Evolutionary conservation across 1,140 invertebrate species (phyloP).

Genomic region (Lepidurus apus): DNA sequence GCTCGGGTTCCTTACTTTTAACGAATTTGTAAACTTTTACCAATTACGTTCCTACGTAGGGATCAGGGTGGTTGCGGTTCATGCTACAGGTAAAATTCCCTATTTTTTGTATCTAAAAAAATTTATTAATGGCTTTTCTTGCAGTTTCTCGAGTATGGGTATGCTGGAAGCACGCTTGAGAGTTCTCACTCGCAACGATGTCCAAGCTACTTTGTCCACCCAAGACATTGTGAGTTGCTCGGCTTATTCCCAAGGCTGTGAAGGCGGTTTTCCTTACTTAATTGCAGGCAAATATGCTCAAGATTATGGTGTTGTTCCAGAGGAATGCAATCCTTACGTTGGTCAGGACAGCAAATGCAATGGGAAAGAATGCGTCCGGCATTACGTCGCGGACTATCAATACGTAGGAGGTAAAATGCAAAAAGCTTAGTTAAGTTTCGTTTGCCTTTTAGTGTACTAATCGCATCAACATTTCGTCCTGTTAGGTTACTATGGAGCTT

Average conservation of each 20-base stretch:
- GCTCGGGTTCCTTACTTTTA: not conserved
- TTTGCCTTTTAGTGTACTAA: not conserved
- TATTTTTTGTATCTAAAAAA: not conserved
- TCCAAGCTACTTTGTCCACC: constrained; percentile 45
- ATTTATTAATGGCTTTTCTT: not conserved
- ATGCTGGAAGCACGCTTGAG: constrained; percentile 48
- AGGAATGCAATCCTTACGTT: constrained; percentile 50
- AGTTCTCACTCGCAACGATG: constrained; percentile 48
- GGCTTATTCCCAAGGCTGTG: constrained; percentile 50
- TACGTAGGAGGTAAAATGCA: constrained; percentile 47
- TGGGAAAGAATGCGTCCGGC: constrained; percentile 43
- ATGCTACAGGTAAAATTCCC: constrained; percentile 44
- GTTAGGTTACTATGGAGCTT: constrained; percentile 44
- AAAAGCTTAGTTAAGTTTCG: not conserved
- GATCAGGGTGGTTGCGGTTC: constrained; percentile 48
- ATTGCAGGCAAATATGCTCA: constrained; percentile 48
- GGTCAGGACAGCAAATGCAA: constrained; percentile 43
- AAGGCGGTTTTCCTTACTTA: constrained; percentile 53
- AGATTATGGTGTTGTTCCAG: constrained; percentile 51
- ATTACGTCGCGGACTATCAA: constrained; percentile 48
- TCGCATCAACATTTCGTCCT: not conserved
- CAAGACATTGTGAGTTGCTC: constrained; percentile 54
- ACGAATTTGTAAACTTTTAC: not conserved
- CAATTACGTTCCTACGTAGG: constrained; percentile 35
- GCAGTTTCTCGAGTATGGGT: constrained; percentile 49